These are phyloP conservation scores for Unio delphinus DNA, from an alignment of 2,888 invertebrate genomes.

Conservation along the genomic window DNA sequence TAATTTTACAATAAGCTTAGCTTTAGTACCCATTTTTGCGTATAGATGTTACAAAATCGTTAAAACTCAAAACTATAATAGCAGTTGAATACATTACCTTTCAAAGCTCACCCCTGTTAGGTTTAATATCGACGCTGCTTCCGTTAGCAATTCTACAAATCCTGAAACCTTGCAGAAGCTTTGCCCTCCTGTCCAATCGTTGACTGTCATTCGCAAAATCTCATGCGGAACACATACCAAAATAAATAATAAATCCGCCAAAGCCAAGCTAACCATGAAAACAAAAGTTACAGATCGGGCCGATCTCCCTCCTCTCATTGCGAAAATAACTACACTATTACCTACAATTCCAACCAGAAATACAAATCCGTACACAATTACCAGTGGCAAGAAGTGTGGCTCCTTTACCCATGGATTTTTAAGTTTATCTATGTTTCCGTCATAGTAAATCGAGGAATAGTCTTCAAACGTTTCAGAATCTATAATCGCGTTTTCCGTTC, in stretches of 20 bases:
- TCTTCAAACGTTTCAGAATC: too few relatives aligned
- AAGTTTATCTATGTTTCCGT: slow-evolving; percentile 38
- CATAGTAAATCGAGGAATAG: slow-evolving; percentile 19
- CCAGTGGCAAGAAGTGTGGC: slow-evolving; percentile 59
- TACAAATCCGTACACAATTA: slow-evolving; percentile 51
- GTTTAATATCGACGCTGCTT: slow-evolving; percentile 74
- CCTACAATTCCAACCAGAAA: slow-evolving; percentile 73
- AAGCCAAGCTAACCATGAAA: slow-evolving; percentile 66
- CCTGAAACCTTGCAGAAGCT: slow-evolving; percentile 73
- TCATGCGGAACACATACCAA: slow-evolving; percentile 73
- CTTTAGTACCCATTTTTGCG: too few relatives aligned
- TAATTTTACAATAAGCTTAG: neutral
- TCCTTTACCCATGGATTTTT: slow-evolving; percentile 49
- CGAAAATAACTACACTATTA: slow-evolving; percentile 72
- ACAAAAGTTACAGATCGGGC: slow-evolving; percentile 66
- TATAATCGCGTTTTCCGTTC: too few relatives aligned
- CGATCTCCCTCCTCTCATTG: slow-evolving; percentile 70
- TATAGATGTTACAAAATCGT: too few relatives aligned
- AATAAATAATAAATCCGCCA: slow-evolving; percentile 73
- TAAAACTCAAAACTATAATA: too few relatives aligned
- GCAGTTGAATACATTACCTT: slow-evolving; percentile 67
- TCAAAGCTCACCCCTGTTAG: slow-evolving; percentile 74
- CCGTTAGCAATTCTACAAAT: slow-evolving; percentile 73
- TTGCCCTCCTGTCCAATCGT: slow-evolving; percentile 71
- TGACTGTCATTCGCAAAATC: slow-evolving; percentile 69